Conservation (phyloP, 2,113 vertebrate species). For the Notarius quadriscutis region DNA sequence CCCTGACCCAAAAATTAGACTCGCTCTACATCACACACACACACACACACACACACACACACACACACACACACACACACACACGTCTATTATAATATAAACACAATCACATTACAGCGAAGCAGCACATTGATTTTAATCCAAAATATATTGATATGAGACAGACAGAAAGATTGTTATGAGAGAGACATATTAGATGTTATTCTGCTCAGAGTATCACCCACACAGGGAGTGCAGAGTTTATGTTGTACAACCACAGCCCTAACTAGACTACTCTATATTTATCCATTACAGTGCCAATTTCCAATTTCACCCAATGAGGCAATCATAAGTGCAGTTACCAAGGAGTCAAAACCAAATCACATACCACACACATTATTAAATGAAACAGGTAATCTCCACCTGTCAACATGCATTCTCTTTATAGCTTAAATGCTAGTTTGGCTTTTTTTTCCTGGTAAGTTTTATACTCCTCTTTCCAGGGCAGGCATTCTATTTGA, state of each 20-base stretch:
- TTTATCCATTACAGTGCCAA: conserved; percentile 9
- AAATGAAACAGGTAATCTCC: conserved; percentile 32
- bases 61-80: neutral
- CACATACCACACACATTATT: conserved; percentile 33
- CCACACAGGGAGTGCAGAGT: neutral
- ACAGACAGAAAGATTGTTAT: conserved; percentile 7
- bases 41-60: too few species aligned
- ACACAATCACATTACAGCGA: conserved; percentile 40
- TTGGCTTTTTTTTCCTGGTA: neutral
- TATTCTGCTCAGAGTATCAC: conserved; percentile 9
- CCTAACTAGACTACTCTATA: neutral
- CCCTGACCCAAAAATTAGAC: conserved; percentile 24
- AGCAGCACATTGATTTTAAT: conserved; percentile 44
- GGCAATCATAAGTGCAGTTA: conserved; percentile 29
- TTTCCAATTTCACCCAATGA: conserved; percentile 5
- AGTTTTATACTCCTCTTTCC: neutral
- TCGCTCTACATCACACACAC: neutral
- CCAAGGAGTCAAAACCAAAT: conserved; percentile 35
- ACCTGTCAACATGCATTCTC: conserved; percentile 17
- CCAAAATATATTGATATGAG: conserved; percentile 25
- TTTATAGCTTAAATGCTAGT: conserved; percentile 21
- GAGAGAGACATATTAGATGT: conserved; percentile 22
- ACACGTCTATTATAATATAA: conserved; percentile 22
- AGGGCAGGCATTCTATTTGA: conserved; percentile 17
- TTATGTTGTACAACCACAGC: conserved; percentile 12